Evolutionary conservation across 2,797 vertebrate genomes (phyloP).

Genomic region (Helarctos malayanus): DNA sequence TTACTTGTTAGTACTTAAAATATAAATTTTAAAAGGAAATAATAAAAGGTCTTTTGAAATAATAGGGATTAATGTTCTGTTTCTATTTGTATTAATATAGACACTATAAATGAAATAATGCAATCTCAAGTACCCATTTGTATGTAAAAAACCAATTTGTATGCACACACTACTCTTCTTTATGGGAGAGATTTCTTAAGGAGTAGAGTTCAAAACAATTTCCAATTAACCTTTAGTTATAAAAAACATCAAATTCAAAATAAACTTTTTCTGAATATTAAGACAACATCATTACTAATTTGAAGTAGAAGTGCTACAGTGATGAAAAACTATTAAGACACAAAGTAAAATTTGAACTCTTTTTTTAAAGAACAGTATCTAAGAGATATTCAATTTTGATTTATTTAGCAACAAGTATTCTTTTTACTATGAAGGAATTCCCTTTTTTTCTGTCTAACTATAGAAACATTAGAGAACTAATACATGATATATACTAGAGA

Average conservation of each 20-base stretch:
- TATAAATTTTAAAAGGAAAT: background rate
- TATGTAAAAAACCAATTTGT: background rate
- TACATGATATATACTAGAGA: background rate
- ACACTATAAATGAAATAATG: background rate
- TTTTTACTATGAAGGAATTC: background rate
- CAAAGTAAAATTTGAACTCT: background rate
- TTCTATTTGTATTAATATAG: background rate
- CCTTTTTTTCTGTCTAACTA: background rate
- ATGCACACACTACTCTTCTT: background rate
- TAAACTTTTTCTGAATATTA: constrained; percentile 6
- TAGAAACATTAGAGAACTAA: background rate
- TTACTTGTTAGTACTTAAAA: background rate
- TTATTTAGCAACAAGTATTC: background rate
- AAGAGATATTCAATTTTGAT: background rate
- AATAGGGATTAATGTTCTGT: background rate
- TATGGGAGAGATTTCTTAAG: background rate
- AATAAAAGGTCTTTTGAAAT: background rate
- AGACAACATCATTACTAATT: background rate
- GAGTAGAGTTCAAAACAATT: constrained; percentile 1
- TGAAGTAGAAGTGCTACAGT: background rate
- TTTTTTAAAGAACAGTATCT: background rate
- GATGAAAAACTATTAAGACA: background rate
- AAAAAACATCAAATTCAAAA: constrained; percentile 42
- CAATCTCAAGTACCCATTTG: background rate
- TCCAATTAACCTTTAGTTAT: constrained; percentile 47